Evolutionary conservation across 2,888 invertebrate species (phyloP), one percentile per base, ranked within the genome.

Genomic region (Hedychridium roseum): DNA sequence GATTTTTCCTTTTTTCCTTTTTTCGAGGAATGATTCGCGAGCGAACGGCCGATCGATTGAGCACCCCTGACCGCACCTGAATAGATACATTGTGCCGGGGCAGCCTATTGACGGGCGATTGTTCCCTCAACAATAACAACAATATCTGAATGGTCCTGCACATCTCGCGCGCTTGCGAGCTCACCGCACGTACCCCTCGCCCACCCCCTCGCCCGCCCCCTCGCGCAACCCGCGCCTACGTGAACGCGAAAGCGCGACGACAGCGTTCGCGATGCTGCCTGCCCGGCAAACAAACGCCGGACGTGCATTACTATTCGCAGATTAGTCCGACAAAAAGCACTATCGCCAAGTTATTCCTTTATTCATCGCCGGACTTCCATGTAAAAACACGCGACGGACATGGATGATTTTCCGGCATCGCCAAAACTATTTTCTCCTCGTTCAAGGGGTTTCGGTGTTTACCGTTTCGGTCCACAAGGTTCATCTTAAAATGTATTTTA

Each of bases 71-170:
- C 70, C 69, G 72, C 74, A 78, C 75, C 76, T 76, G 75, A 78
- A 78, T 78, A 76, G 76, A 76, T 76, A 78, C 76, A 78, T 78
- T 77, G 76, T 78, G 68, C 70, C 66, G 66, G 70, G 73, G 74
- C 75, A 70, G 73, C 71, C 76, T 76, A 78, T 78, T 77, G 76
- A 78, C 73, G 76, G 74, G 65, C 76, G 74, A 78, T 78, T 78
- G 77, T 78, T 78, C 77, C 67, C 70, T 71, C 66, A 77, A 78
- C 76, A 77, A 78, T 78, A 78, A 78, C 76, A 76, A 76, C 76
- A 78, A 76, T 77, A 78, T 78, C 74, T 75, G 74, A 77, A 78
- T 76, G 73, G 76, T 75, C 68, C 67, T 65, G 73, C 71, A 70
- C 73, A 74, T 74, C 75, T 74, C 74, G 69, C 71, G 61, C 70